Base-by-base conservation (phyloP, 2,113 vertebrate genomes). In the Acanthisitta chloris region DNA sequence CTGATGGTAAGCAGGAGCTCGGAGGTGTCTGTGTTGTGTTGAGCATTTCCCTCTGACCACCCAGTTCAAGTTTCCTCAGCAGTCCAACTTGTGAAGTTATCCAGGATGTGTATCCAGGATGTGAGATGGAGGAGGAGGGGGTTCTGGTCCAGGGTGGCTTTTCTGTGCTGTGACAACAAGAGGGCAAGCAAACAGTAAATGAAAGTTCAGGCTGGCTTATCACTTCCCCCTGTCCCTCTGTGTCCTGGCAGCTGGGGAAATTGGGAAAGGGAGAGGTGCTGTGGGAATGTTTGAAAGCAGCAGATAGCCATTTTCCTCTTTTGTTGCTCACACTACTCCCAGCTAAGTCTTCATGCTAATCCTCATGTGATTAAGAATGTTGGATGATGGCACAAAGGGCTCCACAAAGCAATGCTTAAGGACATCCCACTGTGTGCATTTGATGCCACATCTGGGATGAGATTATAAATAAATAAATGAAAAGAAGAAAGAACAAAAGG, bases 391-490 rank as follows among this genome's bases (percentile, higher is more conserved):
- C 86, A 91, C 46, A 48, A 70, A 83, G 65, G 71, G 12, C 42
- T 73, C 69, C 43, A 38, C 58, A 49, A 58, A 87, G 46, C 31
- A 55, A 36, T 28, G 48, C 86, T 89, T 45, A 21, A 78, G 93
- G 81, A 17, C n/a, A 78, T 4, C 90, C 81, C 0, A 2, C 87
- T 92, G 69, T 34, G 84, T 87, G 77, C 54, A 49, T 92, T 89
- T 86, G 81, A 36, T 96, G 81, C 52, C 69, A 55, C 73, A 71
- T 79, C 87, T 92, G 87, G 73, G 78, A 64, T 85, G 65, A 76
- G 57, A 81, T 81, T 87, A 55, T 38, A 81, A 65, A 73, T 74
- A 71, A 73, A 90, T 90, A 91, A 86, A 48, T 31, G 49, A 34
- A 34, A 58, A 61, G 4, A 10, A 38, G 36, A 58, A 54, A 82